Percentiles rank a stretch among this genome's conserved stretches.
phyloP scores from a whole-genome alignment of 2,888 invertebrate species.

The Ochropleura plecta region DNA sequence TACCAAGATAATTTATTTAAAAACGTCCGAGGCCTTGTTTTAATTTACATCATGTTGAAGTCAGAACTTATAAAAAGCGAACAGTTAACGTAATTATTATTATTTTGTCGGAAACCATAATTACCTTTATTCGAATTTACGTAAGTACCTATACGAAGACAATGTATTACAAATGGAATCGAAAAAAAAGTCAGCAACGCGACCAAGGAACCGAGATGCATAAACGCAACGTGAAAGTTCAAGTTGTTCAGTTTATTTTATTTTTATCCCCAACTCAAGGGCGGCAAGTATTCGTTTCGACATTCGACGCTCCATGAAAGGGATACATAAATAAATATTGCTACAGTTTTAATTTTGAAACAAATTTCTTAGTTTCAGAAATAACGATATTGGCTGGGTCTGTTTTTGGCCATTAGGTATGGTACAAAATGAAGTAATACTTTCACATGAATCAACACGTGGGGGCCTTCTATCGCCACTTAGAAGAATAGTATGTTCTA shows the following conservation, averaged over 20 bases:
- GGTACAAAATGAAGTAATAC: slow-evolving; percentile 16
- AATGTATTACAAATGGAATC: slow-evolving; percentile 18
- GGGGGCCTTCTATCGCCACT: background rate
- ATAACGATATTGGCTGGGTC: slow-evolving; percentile 16
- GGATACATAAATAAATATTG: slow-evolving; percentile 45
- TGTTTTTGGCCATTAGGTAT: background rate
- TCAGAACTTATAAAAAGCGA: slow-evolving; percentile 7
- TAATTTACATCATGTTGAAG: background rate
- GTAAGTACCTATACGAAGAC: no score
- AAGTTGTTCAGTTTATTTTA: slow-evolving; percentile 58
- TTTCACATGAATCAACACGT: no score
- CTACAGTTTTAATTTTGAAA: slow-evolving; percentile 34
- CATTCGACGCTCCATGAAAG: slow-evolving; percentile 49
- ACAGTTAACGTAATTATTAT: slow-evolving; percentile 5
- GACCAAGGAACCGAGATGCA: slow-evolving; percentile 36
- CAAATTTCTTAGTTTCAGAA: slow-evolving; percentile 24
- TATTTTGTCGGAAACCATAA: slow-evolving; percentile 18
- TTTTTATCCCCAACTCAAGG: slow-evolving; percentile 69
- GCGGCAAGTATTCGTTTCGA: slow-evolving; percentile 57
- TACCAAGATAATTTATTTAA: background rate
- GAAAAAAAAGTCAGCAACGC: slow-evolving; percentile 16
- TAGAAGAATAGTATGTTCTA: background rate
- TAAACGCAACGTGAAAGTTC: slow-evolving; percentile 63
- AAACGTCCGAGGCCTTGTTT: slow-evolving; percentile 9
- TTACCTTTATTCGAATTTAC: slow-evolving; percentile 16